phyloP scores from a whole-genome alignment of 2,888 invertebrate genomes.

The Drosophila antonietae region DNA sequence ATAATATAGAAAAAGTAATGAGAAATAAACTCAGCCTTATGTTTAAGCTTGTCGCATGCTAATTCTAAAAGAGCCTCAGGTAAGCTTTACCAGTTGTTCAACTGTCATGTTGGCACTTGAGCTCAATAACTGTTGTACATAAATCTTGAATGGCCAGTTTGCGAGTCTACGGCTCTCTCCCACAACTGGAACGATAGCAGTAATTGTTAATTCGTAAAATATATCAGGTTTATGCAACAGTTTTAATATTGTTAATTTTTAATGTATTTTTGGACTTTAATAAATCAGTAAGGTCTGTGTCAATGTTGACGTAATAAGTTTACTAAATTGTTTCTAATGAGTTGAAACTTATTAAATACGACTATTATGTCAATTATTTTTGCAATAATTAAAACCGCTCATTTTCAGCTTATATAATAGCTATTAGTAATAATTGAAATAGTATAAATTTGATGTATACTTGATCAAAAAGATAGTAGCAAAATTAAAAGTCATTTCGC shows the following conservation, averaged over 20 bases:
- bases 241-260: background rate
- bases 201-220: conserved; percentile 11
- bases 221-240: conserved; percentile 18
- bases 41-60: conserved; percentile 15
- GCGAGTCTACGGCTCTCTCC: conserved; percentile 7
- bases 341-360: background rate
- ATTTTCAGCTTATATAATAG: background rate
- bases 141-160: conserved; percentile 30
- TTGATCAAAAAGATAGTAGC: background rate
- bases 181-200: conserved; percentile 23
- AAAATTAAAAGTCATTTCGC: background rate
- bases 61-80: conserved; percentile 18
- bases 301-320: background rate
- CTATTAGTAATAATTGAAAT: background rate
- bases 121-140: conserved; percentile 15
- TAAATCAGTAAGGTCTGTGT: background rate
- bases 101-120: conserved; percentile 29
- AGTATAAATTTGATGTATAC: background rate
- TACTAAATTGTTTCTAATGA: background rate
- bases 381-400: background rate
- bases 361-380: conserved; percentile 1
- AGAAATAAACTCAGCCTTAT: conserved; percentile 4
- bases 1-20: background rate
- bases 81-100: conserved; percentile 13
- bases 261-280: background rate